Base-by-base conservation (phyloP, 1,140 invertebrate species). In the Trichonephila inaurata region DNA sequence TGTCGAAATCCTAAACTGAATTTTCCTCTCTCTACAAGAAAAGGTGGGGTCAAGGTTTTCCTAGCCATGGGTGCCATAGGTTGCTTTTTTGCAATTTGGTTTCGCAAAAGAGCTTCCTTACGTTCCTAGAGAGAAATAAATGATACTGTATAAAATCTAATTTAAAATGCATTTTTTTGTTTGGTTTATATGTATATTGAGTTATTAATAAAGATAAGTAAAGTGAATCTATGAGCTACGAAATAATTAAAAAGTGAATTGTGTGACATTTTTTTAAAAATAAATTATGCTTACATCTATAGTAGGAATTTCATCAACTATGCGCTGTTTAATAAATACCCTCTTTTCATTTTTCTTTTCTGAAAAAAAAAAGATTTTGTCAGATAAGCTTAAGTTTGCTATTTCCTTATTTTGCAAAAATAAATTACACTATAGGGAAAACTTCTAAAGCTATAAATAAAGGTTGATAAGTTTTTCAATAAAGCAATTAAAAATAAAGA, bases 61-160 rank as follows among this genome's bases (percentile, higher is more conserved):
- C 88, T 82, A 33, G 69, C 93, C 88, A 94, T 90, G 8, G 93
- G 93, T 58, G 87, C 72, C 77, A 94, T 90, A 10, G 87, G 72
- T 66, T 89, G 87, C 21, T 90, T 94, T 72, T 94, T 94, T 62
- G 87, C 87, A 69, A 94, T 83, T 77, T 94, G 93, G n/a, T 81
- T 94, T 58, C 93, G 24, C 62, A 94, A 69, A 94, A 94, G 93
- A n/a, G 93, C 93, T 90, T 94, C 93, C 83, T 94, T 94, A n/a
- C 93, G 44, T 33, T 94, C 93, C 93, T 94, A n/a, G 44, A 82
- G 16, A 83, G 21, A 14, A 83, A 21, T 12, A 51, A 51, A 51
- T 51, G 51, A 51, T 51, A 8, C 51, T 10, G 7, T 7, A 51
- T 51, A 8, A 12, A 51, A 51, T 51, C 5, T 51, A 51, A 77